These are phyloP conservation scores for Drosophila mulleri DNA, from an alignment of 2,888 invertebrate species.

Conservation along the genomic window DNA sequence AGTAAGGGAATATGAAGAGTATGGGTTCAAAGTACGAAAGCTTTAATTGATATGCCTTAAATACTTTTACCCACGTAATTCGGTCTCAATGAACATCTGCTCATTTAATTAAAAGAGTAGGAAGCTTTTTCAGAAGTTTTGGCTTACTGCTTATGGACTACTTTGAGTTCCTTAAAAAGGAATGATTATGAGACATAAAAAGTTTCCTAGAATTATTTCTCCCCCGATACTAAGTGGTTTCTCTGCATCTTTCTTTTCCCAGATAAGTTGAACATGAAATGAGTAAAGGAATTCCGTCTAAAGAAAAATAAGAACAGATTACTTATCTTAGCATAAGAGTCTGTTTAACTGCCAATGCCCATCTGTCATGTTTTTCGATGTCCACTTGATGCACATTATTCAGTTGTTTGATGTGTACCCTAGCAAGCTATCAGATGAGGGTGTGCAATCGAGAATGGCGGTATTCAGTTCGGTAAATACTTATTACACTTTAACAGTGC, in stretches of 20 bases:
- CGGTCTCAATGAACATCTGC: conserved; percentile 48
- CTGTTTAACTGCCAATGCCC: no score
- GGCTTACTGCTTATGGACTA: conserved; percentile 27
- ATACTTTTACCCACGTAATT: conserved; percentile 14
- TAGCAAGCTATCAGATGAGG: no score
- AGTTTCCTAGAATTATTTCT: conserved; percentile 68
- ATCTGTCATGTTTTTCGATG: neutral
- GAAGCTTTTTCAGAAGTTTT: conserved; percentile 37
- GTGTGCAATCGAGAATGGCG: neutral
- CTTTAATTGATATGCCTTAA: conserved; percentile 53
- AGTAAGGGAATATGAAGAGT: neutral
- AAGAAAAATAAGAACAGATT: neutral
- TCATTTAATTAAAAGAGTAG: no score
- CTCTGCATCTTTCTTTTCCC: conserved; percentile 16
- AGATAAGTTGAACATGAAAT: no score
- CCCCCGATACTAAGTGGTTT: conserved; percentile 15
- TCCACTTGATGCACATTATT: no score
- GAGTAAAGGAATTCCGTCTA: no score
- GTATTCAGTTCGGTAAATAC: neutral
- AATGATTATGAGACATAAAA: conserved; percentile 69
- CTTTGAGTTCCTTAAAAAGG: conserved; percentile 51
- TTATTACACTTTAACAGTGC: neutral
- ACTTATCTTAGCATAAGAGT: neutral
- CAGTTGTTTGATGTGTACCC: no score
- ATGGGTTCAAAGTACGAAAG: conserved; percentile 50